Percentiles rank a stretch among this genome's conserved stretches.
phyloP scores from a whole-genome alignment of 1,140 invertebrate species.

The Ridgeia piscesae region DNA sequence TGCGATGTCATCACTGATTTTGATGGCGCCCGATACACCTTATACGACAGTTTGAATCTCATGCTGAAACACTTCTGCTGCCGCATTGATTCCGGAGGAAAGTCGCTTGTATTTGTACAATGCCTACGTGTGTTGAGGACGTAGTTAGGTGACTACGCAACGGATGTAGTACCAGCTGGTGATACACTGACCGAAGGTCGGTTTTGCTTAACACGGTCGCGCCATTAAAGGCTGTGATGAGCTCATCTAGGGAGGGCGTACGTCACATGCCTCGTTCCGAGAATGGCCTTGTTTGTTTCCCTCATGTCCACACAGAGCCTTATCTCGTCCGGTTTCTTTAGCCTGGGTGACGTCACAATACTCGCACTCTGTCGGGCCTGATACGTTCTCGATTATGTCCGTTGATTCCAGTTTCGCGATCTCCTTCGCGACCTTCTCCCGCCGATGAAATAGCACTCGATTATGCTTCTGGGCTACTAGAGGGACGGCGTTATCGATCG shows the following conservation, averaged over 20 bases:
- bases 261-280: slow-evolving; percentile 17
- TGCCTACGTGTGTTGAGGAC: slow-evolving; percentile 17
- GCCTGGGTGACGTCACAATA: slow-evolving; percentile 22
- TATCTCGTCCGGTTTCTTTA: slow-evolving; percentile 30
- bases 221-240: slow-evolving; percentile 25
- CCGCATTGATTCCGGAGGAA: too few relatives aligned
- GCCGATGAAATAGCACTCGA: slow-evolving; percentile 16
- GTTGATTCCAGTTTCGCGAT: slow-evolving; percentile 22
- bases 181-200: slow-evolving; percentile 23
- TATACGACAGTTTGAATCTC: too few relatives aligned
- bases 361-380: slow-evolving; percentile 36
- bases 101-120: slow-evolving; percentile 24
- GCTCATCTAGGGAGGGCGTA: slow-evolving; percentile 23
- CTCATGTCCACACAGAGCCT: slow-evolving; percentile 23
- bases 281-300: slow-evolving; percentile 23
- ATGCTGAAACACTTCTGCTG: too few relatives aligned
- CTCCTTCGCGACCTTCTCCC: slow-evolving; percentile 11
- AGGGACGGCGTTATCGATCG: slow-evolving; percentile 14
- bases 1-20: neutral
- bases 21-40: neutral
- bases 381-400: slow-evolving; percentile 35
- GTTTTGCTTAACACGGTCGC: slow-evolving; percentile 20
- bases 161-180: slow-evolving; percentile 19
- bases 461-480: neutral
- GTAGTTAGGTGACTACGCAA: slow-evolving; percentile 23